Evolutionary conservation across 1,140 invertebrate genomes (phyloP).

Genomic region (Linepithema humile): DNA sequence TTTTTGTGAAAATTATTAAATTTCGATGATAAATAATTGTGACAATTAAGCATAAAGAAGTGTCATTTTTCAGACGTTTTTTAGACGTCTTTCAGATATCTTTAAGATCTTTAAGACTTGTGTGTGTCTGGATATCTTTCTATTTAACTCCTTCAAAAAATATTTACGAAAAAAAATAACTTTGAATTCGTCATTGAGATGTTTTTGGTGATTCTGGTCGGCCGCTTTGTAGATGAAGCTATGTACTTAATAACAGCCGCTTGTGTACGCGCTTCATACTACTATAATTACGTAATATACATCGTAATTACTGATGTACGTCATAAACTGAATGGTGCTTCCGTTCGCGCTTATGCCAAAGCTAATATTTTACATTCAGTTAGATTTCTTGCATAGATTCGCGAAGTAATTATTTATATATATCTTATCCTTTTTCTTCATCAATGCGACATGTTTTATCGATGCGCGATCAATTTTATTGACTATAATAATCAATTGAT

Average conservation of each 20-base stretch:
- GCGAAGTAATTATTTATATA: neutral
- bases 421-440: conserved; percentile 6
- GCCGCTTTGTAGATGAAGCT: neutral
- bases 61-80: no score
- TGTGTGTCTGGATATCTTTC: neutral
- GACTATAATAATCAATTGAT: no score
- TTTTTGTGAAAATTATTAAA: no score
- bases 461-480: no score
- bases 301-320: neutral
- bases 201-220: neutral
- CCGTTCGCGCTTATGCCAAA: neutral
- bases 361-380: neutral
- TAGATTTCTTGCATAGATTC: neutral
- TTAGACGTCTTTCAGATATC: no score
- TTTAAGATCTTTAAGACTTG: no score
- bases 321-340: conserved; percentile 7
- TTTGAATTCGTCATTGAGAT: neutral
- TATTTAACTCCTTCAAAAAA: neutral
- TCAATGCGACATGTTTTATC: neutral
- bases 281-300: no score
- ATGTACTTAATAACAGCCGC: neutral
- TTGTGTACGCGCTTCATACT: neutral
- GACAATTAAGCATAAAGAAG: no score
- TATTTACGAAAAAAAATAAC: neutral
- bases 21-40: no score